phyloP scores from a whole-genome alignment of 2,888 invertebrate genomes.

The Mayetiola destructor region DNA sequence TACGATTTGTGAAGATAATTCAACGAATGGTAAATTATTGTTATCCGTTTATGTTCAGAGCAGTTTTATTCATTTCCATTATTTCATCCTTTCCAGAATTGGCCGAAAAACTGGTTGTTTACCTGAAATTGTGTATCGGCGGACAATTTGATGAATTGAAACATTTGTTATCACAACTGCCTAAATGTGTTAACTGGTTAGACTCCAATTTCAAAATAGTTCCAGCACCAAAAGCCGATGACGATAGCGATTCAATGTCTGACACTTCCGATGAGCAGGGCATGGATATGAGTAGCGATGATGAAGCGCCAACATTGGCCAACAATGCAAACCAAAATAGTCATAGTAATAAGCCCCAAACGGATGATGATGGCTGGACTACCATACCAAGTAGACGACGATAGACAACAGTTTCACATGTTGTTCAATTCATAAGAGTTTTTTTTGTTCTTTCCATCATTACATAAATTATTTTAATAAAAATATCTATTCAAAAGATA shows the following conservation, averaged over 20 bases:
- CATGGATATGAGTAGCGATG: slow-evolving; percentile 27
- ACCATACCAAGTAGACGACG: slow-evolving; percentile 3
- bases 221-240: slow-evolving; percentile 18
- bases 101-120: slow-evolving; percentile 41
- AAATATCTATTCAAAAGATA: no score
- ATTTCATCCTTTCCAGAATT: slow-evolving; percentile 39
- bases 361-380: slow-evolving; percentile 15
- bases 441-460: no score
- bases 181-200: slow-evolving; percentile 45
- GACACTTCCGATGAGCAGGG: slow-evolving; percentile 32
- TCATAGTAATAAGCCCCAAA: neutral
- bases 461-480: no score
- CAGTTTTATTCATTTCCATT: neutral
- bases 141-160: slow-evolving; percentile 43
- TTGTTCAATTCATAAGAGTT: no score
- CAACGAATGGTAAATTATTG: slow-evolving; percentile 41
- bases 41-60: neutral
- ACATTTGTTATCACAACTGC: slow-evolving; percentile 43
- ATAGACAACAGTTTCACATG: neutral
- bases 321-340: neutral
- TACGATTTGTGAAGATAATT: slow-evolving; percentile 55
- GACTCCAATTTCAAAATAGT: slow-evolving; percentile 37
- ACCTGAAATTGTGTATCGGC: slow-evolving; percentile 41
- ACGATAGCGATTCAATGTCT: slow-evolving; percentile 34
- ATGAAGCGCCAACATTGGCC: slow-evolving; percentile 18